Percentiles rank a stretch among this genome's conserved stretches.
phyloP scores from a whole-genome alignment of 1,140 invertebrate species.

The Helicoverpa armigera region DNA sequence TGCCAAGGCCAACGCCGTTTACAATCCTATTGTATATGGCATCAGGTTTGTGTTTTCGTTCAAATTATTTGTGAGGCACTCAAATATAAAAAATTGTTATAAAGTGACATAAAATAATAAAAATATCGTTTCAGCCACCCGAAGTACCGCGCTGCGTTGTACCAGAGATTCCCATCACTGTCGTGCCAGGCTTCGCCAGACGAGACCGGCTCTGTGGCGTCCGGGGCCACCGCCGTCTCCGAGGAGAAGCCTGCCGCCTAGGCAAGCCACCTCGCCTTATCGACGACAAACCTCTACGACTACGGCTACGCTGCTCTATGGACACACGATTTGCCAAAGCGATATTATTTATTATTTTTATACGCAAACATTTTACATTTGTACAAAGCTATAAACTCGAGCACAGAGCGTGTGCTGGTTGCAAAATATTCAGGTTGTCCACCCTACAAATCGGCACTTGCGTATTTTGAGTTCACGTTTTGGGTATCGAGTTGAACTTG shows the following conservation, averaged over 20 bases:
- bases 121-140: constrained; percentile 86
- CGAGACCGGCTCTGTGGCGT: constrained; percentile 87
- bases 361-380: constrained; percentile 74
- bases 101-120: neutral
- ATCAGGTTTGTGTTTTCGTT: constrained; percentile 81
- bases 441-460: constrained; percentile 53
- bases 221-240: constrained; percentile 85
- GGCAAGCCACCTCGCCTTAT: constrained; percentile 60
- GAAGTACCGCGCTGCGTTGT: constrained; percentile 89
- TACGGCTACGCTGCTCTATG: constrained; percentile 50
- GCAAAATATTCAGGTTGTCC: constrained; percentile 74
- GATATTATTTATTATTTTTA: constrained; percentile 84
- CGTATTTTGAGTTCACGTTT: constrained; percentile 80
- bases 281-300: constrained; percentile 45
- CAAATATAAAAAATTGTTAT: too few species aligned
- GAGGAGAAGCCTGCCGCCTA: constrained; percentile 87
- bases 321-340: constrained; percentile 76
- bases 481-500: constrained; percentile 79
- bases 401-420: constrained; percentile 72
- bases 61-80: too few species aligned
- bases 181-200: constrained; percentile 85
- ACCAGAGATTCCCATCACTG: constrained; percentile 88
- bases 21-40: constrained; percentile 91
- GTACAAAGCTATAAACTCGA: constrained; percentile 80
- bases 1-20: constrained; percentile 89